Evolutionary conservation across 2,888 invertebrate species (phyloP), one percentile per base, ranked within the genome.

Genomic region (Theristus sp.): DNA sequence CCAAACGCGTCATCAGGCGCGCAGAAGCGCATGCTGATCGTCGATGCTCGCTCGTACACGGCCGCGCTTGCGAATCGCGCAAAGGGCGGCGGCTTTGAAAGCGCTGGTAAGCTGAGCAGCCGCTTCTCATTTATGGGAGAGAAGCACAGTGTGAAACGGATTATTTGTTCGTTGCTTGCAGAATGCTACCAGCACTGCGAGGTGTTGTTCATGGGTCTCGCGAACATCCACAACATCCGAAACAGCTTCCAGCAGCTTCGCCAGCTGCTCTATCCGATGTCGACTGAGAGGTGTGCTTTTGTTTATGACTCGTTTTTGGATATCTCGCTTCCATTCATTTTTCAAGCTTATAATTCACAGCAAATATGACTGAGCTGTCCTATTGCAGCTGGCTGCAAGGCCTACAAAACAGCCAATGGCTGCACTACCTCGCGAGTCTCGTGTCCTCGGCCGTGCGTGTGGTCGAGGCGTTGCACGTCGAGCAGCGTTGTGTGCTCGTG

Each of bases 21-120:
- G 26, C 27, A 74, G 24, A 69, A 84, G 82, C 81, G 88, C 79
- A 83, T 93, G 68, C 80, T 93, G 61, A 89, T 94, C 66, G 84
- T 94, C 70, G 96, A 96, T 78, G 93, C 93, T 22, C 82, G 96
- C 29, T 90, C 91, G 2, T 96, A 94, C 76, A 84, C 93, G 55
- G 90, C 91, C 0, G 94, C 96, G 0, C 87, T 91, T 47, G 93
- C 91, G 26, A 96, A 98, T 78, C 80, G 94, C 65, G 91, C 93
- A 0, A 84, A 94, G 65, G 94, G 96, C 60, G 96, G 96, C 53
- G 96, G 96, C 58, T 90, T 87, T 76, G 96, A 98, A 75, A 91
- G 87, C 74, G 83, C 84, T 59, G 76, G 76, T 75, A 64, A 57
- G 60, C n/a, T 20, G 30, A n/a, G n/a, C n/a, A n/a, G n/a, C n/a